Conservation (phyloP, 2,888 invertebrate genomes). For the Gymnocheta viridis region DNA sequence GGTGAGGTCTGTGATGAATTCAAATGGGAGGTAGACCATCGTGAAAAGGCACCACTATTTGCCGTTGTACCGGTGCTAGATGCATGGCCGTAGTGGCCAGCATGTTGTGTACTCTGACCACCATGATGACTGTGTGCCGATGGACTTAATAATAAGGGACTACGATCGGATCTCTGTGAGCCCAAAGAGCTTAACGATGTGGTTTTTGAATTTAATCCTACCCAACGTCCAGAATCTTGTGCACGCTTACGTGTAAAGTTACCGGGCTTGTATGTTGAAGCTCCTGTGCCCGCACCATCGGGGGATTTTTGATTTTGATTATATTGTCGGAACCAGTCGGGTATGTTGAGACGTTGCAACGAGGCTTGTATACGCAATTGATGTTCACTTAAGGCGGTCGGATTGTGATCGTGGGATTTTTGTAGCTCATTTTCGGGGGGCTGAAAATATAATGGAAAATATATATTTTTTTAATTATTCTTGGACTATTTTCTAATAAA, state of each 20-base stretch:
- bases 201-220: slow-evolving; percentile 91
- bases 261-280: slow-evolving; percentile 84
- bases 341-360: slow-evolving; percentile 95
- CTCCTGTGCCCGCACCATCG: slow-evolving; percentile 65
- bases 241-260: slow-evolving; percentile 91
- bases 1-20: slow-evolving; percentile 89
- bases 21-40: slow-evolving; percentile 89
- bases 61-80: slow-evolving; percentile 55
- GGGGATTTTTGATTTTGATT: slow-evolving; percentile 78
- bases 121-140: slow-evolving; percentile 82
- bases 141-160: slow-evolving; percentile 81
- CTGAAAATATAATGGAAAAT: slow-evolving; percentile 82
- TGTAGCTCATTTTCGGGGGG: slow-evolving; percentile 97
- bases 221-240: slow-evolving; percentile 85
- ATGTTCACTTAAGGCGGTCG: slow-evolving; percentile 93
- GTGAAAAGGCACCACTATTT: slow-evolving; percentile 77
- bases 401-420: slow-evolving; percentile 84
- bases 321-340: slow-evolving; percentile 92
- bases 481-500: background rate
- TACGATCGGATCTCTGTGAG: slow-evolving; percentile 82
- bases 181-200: slow-evolving; percentile 92
- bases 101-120: slow-evolving; percentile 75
- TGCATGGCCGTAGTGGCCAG: slow-evolving; percentile 66
- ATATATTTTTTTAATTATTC: background rate
- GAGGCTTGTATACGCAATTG: slow-evolving; percentile 96